Percentiles rank a stretch among this genome's conserved stretches.
phyloP scores from a whole-genome alignment of 2,888 invertebrate species.

The Arrhopalites spinosus region DNA sequence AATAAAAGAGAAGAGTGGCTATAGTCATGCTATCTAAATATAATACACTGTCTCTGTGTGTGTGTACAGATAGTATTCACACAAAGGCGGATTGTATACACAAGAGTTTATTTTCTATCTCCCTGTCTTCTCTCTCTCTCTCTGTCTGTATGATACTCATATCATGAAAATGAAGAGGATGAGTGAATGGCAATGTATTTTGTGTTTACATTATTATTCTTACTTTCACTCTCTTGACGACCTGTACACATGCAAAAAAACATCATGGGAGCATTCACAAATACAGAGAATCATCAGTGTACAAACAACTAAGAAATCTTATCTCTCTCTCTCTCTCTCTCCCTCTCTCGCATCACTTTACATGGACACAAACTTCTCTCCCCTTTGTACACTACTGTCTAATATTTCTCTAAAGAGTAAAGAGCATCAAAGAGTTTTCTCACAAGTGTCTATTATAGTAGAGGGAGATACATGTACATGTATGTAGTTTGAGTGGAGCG shows the following conservation, averaged over 20 bases:
- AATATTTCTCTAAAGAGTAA: no score
- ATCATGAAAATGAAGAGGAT: slow-evolving; percentile 13
- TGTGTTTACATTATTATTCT: slow-evolving; percentile 24
- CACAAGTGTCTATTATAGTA: no score
- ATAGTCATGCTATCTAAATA: no score
- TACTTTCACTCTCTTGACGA: slow-evolving; percentile 18
- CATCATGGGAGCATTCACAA: neutral
- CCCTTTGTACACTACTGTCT: no score
- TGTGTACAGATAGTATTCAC: neutral
- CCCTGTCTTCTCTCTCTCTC: neutral
- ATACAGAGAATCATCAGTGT: neutral
- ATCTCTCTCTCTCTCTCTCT: slow-evolving; percentile 5
- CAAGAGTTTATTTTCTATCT: slow-evolving; percentile 17
- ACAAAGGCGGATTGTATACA: neutral
- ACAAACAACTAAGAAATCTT: slow-evolving; percentile 7
- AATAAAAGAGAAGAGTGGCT: no score
- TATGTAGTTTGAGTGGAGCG: no score
- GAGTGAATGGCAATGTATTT: slow-evolving; percentile 5
- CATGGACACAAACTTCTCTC: no score
- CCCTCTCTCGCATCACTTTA: slow-evolving; percentile 18
- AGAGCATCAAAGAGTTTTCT: no score
- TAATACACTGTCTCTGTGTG: neutral
- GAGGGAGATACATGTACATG: no score
- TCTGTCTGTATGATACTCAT: neutral
- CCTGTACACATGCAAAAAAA: slow-evolving; percentile 19